Evolutionary conservation across 2,888 invertebrate species (phyloP), one percentile per base, ranked within the genome.

Genomic region (Coenonympha glycerion): DNA sequence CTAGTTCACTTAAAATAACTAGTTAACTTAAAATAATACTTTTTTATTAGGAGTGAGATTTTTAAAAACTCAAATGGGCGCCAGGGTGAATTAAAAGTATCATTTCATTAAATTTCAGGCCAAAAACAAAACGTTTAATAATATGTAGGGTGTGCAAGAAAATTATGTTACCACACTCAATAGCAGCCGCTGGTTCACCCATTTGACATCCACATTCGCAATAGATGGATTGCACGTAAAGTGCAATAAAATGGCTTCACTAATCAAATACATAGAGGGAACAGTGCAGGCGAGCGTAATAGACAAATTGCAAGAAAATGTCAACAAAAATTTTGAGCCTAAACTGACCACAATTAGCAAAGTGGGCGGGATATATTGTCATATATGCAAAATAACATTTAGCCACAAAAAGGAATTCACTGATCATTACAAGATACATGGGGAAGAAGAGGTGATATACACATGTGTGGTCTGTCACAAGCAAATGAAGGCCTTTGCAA

Each of bases 381-480:
- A 86, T 64, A 80, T 88, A 68, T 90, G 90, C 65, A 78, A 84
- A 55, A 64, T 72, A 56, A 86, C 80, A 51, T 89, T 85, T 63
- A 71, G 78, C 31, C 87, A 82, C 57, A 89, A 88, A 65, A 80
- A 82, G 49, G 82, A 86, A 41, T 90, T 84, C 66, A 90, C 90
- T 56, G 72, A 64, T 34, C 90, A 90, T 64, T 90, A 89, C 60
- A 55, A 62, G n/a, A 67, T 74, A 51, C 82, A 84, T 55, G 80
- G 86, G 5, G 57, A 64, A 16, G 62, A 52, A 6, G 57, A 62
- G 11, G 74, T 81, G 33, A 73, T 87, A 15, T 90, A 90, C 69
- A 89, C 89, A 5, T 90, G 90, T 66, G 87, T 89, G 5, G 80
- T 81, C 54, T 90, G 90, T 66, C 78, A 77, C 60, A 89, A 87